Evolutionary conservation across 2,797 vertebrate genomes (phyloP).

Genomic region (Eidolon dupreanum): DNA sequence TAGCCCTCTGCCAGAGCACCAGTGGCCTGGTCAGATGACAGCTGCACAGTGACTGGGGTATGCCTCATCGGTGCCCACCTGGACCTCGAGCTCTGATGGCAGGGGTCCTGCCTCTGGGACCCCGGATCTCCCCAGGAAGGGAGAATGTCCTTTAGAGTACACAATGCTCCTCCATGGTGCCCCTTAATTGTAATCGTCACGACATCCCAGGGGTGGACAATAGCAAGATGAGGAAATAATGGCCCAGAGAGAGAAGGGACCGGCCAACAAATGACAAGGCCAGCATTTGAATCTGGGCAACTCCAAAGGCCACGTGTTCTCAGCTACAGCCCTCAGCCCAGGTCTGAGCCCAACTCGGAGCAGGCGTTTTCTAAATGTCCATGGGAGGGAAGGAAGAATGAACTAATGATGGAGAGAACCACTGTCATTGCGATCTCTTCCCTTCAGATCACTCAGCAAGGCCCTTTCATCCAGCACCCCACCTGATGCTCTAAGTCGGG

Average conservation of each 20-base stretch:
- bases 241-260: background rate
- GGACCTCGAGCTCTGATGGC: background rate
- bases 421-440: background rate
- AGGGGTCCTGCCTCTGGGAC: background rate
- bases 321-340: background rate
- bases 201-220: background rate
- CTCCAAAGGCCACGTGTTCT: background rate
- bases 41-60: fast-evolving
- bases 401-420: fast-evolving
- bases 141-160: too few relatives aligned
- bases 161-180: too few relatives aligned
- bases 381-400: fast-evolving
- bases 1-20: background rate
- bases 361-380: background rate
- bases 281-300: background rate
- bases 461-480: background rate
- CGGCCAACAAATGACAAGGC: background rate
- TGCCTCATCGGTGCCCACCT: background rate
- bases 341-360: background rate
- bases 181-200: background rate
- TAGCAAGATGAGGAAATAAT: background rate
- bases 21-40: background rate
- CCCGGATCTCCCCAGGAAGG: background rate
- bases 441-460: background rate
- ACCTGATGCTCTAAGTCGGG: background rate